These are phyloP conservation scores for Apogon talboti DNA, from an alignment of 2,797 vertebrate species.

Conservation along the genomic window DNA sequence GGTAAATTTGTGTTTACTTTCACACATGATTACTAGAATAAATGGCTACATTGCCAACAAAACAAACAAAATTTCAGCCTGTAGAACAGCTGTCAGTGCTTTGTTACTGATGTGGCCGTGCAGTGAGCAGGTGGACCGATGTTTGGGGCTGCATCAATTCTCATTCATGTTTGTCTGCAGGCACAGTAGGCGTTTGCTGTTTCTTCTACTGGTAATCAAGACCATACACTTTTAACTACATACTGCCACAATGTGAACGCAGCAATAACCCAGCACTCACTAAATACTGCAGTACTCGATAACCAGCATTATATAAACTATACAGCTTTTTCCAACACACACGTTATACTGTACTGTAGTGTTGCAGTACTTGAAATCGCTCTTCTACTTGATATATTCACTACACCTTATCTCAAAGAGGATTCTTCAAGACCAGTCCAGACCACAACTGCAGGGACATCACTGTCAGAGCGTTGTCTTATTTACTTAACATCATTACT, in stretches of 20 bases:
- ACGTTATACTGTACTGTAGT: background rate
- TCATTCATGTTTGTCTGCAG: slow-evolving; percentile 44
- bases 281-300: slow-evolving; percentile 26
- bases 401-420: too few relatives aligned
- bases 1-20: slow-evolving; percentile 3
- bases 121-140: slow-evolving; percentile 4
- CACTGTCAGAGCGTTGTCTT: too few relatives aligned
- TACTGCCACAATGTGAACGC: slow-evolving; percentile 22
- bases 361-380: too few relatives aligned
- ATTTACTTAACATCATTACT: too few relatives aligned
- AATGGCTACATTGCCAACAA: slow-evolving; percentile 11
- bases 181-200: slow-evolving; percentile 20
- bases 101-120: slow-evolving; percentile 5
- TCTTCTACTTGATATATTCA: too few relatives aligned
- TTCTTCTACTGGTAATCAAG: slow-evolving; percentile 16
- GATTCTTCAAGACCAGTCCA: too few relatives aligned
- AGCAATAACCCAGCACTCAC: slow-evolving; percentile 20
- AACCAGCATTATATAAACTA: slow-evolving; percentile 9
- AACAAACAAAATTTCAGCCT: background rate
- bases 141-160: slow-evolving; percentile 29
- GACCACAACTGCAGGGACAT: too few relatives aligned
- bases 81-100: background rate
- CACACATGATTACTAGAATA: background rate
- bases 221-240: slow-evolving; percentile 7
- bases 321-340: slow-evolving; percentile 4